Conservation (phyloP, 64 coral and sea anemone species). For the Montipora cactus region DNA sequence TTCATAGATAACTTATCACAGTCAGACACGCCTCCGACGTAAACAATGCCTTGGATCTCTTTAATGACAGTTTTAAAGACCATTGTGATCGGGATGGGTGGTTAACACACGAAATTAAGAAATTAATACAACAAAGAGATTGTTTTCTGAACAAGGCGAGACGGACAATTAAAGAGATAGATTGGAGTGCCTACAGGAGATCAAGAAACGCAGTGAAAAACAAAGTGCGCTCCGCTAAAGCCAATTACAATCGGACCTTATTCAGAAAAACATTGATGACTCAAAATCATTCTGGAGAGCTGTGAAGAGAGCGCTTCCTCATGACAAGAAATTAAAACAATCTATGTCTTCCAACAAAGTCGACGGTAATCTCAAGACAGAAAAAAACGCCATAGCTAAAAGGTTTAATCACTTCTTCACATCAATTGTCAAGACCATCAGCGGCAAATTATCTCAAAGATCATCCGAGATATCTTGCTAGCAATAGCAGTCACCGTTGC, state of each 20-base stretch:
- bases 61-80: background rate
- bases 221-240: background rate
- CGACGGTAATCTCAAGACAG: no score
- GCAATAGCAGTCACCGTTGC: no score
- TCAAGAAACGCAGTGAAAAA: conserved; percentile 7
- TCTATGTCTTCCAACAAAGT: no score
- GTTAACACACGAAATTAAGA: background rate
- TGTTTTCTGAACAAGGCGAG: background rate
- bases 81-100: background rate
- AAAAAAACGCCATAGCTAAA: no score
- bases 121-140: background rate
- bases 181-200: conserved; percentile 9
- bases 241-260: conserved; percentile 14
- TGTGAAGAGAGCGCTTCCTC: background rate
- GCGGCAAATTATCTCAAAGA: no score
- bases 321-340: no score
- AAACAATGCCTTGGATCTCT: background rate
- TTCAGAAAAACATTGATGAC: conserved; percentile 19
- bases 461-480: no score
- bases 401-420: no score
- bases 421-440: no score
- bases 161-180: background rate
- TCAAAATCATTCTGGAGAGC: conserved; percentile 24
- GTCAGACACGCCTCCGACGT: background rate
- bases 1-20: no score